These are phyloP conservation scores for Hermetia illucens DNA, from an alignment of 1,140 invertebrate species.

Conservation along the genomic window DNA sequence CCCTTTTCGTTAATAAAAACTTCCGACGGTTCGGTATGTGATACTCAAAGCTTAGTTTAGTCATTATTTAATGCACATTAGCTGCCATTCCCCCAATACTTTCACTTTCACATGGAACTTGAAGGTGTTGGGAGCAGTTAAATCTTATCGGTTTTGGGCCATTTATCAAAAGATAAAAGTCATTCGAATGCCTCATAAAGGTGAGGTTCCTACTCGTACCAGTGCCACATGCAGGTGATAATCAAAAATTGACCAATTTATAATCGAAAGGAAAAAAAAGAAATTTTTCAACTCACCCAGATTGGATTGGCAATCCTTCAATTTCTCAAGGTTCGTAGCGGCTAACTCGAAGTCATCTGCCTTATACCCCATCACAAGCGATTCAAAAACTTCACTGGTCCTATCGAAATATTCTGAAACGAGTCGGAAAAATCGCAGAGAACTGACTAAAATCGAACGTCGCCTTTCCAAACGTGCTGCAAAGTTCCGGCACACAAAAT, in stretches of 20 bases:
- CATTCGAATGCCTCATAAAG: no score
- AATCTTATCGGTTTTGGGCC: no score
- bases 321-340: conserved; percentile 34
- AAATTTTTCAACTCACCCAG: conserved; percentile 31
- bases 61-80: no score
- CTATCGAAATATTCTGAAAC: conserved; percentile 56
- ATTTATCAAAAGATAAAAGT: no score
- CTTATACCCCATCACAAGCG: conserved; percentile 41
- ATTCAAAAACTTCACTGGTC: conserved; percentile 51
- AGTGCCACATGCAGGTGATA: no score
- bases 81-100: no score
- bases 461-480: conserved; percentile 58
- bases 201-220: no score
- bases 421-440: conserved; percentile 57
- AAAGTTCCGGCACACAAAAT: conserved; percentile 64
- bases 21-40: no score
- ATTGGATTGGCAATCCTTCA: conserved; percentile 38
- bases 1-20: no score
- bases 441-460: conserved; percentile 60
- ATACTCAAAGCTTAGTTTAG: no score
- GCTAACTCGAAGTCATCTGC: conserved; percentile 39
- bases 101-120: no score
- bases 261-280: conserved; percentile 1
- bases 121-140: no score
- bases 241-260: conserved; percentile 5